These are phyloP conservation scores for Myotis myotis DNA, from an alignment of 2,797 vertebrate species.

Conservation along the genomic window DNA sequence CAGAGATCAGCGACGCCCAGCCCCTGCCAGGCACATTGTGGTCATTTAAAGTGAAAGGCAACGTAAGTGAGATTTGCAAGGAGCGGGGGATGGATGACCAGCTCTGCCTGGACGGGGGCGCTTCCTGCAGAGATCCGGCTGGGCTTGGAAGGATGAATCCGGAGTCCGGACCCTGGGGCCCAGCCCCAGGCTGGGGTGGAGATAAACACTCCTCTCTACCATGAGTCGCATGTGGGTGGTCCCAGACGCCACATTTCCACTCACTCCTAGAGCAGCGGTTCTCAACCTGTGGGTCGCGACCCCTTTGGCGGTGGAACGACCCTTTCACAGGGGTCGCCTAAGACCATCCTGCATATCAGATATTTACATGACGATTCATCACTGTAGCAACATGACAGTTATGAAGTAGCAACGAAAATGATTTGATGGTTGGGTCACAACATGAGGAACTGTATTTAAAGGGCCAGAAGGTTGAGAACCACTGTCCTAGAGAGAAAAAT, in stretches of 20 bases:
- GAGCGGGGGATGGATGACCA: neutral
- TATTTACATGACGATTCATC: no score
- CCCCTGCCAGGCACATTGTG: neutral
- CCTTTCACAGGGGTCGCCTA: no score
- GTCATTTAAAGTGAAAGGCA: neutral
- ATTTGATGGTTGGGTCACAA: no score
- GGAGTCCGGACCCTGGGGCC: neutral
- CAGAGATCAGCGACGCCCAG: neutral
- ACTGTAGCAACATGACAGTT: no score
- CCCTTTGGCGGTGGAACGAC: no score
- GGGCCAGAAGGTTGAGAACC: no score
- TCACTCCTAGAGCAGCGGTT: neutral
- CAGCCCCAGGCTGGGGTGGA: neutral
- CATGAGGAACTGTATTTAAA: no score
- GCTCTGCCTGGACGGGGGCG: neutral
- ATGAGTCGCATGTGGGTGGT: accelerated
- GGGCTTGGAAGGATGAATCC: neutral
- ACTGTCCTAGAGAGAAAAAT: neutral
- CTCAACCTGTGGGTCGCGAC: no score
- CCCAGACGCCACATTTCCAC: neutral
- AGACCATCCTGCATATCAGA: no score
- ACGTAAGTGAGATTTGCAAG: neutral
- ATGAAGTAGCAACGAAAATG: no score
- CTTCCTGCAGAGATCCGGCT: neutral
- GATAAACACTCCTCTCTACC: neutral